phyloP scores from a whole-genome alignment of 1,140 invertebrate species.

The Oedothorax gibbosus region DNA sequence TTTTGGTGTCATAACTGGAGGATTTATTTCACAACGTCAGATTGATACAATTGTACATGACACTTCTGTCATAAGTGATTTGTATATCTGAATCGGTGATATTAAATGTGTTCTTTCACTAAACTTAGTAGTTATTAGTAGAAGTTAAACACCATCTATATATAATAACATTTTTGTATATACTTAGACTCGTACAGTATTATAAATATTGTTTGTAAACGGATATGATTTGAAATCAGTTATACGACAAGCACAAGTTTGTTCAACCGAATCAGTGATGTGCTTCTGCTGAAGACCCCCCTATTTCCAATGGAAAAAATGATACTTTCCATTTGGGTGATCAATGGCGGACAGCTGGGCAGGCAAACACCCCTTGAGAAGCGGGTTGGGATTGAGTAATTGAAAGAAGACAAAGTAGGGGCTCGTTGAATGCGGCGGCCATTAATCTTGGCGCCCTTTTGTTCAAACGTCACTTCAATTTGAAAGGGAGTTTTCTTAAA shows the following conservation, averaged over 20 bases:
- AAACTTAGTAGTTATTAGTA: too few relatives aligned
- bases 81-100: too few relatives aligned
- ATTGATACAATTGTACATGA: constrained; percentile 29
- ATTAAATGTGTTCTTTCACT: too few relatives aligned
- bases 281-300: too few relatives aligned
- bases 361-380: constrained; percentile 20
- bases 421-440: constrained; percentile 36
- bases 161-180: too few relatives aligned
- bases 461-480: constrained; percentile 39
- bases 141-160: too few relatives aligned
- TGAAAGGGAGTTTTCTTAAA: constrained; percentile 40
- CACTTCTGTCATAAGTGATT: background rate
- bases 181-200: too few relatives aligned
- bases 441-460: constrained; percentile 56
- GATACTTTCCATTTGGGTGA: background rate
- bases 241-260: too few relatives aligned
- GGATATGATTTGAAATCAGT: too few relatives aligned
- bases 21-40: constrained; percentile 36
- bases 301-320: too few relatives aligned
- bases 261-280: too few relatives aligned
- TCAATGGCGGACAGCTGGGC: constrained; percentile 50
- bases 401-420: constrained; percentile 56
- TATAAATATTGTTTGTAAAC: too few relatives aligned
- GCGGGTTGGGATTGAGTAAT: constrained; percentile 26
- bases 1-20: constrained; percentile 45